phyloP scores from a whole-genome alignment of 2,888 invertebrate genomes.

The Gastracanthus pulcherrimus region DNA sequence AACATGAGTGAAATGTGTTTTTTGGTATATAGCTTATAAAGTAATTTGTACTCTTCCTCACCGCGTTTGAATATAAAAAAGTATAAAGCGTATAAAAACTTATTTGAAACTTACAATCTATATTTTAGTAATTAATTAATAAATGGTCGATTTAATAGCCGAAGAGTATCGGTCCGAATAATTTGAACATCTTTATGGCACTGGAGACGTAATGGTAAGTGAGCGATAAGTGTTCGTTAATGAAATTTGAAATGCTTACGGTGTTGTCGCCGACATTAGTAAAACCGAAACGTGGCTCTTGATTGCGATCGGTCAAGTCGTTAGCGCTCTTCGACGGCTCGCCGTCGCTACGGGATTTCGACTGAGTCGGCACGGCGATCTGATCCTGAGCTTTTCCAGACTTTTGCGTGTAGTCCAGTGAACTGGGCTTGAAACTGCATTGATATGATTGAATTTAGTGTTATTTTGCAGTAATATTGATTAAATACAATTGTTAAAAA shows the following conservation, averaged over 20 bases:
- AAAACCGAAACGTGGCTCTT: conserved; percentile 76
- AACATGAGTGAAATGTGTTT: no score
- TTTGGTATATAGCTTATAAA: background rate
- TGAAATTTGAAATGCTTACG: conserved; percentile 64
- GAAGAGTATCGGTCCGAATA: background rate
- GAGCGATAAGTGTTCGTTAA: conserved; percentile 15
- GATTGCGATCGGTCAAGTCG: conserved; percentile 68
- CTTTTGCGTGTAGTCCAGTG: conserved; percentile 70
- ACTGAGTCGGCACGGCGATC: conserved; percentile 68
- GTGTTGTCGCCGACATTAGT: conserved; percentile 73
- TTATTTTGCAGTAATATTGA: background rate
- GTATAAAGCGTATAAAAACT: background rate
- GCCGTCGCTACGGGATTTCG: conserved; percentile 63
- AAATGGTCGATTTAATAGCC: background rate
- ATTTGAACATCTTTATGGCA: conserved; percentile 8
- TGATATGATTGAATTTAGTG: background rate
- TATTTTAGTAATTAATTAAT: background rate
- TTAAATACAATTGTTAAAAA: no score
- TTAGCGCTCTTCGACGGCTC: conserved; percentile 59
- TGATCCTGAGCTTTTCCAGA: conserved; percentile 69
- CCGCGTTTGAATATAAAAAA: background rate
- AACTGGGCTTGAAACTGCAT: conserved; percentile 77
- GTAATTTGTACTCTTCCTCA: background rate
- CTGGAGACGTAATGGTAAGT: conserved; percentile 1
- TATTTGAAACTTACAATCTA: background rate